Conservation (phyloP, 2,797 vertebrate genomes). For the Phrynocephalus vlangalii region DNA sequence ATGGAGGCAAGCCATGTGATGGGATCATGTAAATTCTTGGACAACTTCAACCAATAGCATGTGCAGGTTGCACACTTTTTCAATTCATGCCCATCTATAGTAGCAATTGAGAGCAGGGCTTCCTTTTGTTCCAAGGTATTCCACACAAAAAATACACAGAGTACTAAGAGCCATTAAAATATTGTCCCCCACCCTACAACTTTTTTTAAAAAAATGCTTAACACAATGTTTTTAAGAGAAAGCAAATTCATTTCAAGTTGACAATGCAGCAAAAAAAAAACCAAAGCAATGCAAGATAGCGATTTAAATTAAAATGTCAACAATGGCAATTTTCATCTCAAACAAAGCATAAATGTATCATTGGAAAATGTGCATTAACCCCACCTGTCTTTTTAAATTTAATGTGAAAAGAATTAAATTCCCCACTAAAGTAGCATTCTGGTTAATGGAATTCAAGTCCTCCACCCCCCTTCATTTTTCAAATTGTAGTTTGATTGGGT, state of each 20-base stretch:
- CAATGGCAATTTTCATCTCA: neutral
- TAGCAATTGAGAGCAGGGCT: too few relatives aligned
- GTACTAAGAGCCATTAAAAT: too few relatives aligned
- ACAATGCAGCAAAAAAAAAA: neutral
- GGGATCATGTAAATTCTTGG: too few relatives aligned
- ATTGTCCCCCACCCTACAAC: too few relatives aligned
- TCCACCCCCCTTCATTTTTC: neutral
- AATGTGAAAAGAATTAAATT: neutral
- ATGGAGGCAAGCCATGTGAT: too few relatives aligned
- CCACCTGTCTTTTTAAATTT: neutral
- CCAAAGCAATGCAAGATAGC: neutral
- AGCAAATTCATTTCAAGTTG: conserved; percentile 7
- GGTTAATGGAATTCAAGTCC: neutral
- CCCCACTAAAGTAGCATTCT: neutral
- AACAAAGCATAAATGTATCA: neutral
- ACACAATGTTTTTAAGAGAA: neutral
- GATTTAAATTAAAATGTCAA: conserved; percentile 14
- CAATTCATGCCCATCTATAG: too few relatives aligned
- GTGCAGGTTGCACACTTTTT: too few relatives aligned
- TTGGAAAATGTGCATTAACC: neutral
- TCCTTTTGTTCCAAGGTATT: too few relatives aligned
- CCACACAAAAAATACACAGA: too few relatives aligned
- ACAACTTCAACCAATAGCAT: too few relatives aligned
- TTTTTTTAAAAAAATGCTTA: neutral
- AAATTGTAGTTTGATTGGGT: neutral